These are phyloP conservation scores for Semibalanus balanoides DNA, from an alignment of 1,140 invertebrate species.

Conservation along the genomic window DNA sequence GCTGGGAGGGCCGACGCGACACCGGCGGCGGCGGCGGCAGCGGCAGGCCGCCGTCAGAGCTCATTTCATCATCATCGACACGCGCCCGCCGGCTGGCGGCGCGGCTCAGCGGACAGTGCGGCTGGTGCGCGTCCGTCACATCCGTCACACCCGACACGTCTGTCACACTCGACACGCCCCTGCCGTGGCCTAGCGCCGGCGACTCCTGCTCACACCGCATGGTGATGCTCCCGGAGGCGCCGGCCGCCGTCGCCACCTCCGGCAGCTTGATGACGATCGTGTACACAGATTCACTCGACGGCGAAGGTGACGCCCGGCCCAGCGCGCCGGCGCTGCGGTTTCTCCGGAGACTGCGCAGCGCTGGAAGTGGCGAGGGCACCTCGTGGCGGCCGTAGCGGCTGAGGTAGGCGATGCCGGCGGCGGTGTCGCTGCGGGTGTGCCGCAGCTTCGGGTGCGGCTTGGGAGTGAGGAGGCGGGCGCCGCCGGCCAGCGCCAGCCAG, in stretches of 20 bases:
- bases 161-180: constrained; percentile 4
- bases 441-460: not conserved
- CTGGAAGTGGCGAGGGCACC: not conserved
- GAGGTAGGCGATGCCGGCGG: not conserved
- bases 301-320: not conserved
- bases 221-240: constrained; percentile 6
- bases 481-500: not conserved
- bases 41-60: not conserved
- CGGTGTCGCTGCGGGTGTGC: not conserved
- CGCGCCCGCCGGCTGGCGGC: no score
- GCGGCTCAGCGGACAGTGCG: not conserved
- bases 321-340: not conserved
- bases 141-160: not conserved
- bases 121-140: not conserved
- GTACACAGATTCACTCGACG: constrained; percentile 45
- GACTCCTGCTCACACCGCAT: not conserved
- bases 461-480: not conserved
- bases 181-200: not conserved
- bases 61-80: not conserved
- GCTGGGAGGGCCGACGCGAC: constrained; percentile 23
- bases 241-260: constrained; percentile 22
- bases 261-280: constrained; percentile 82
- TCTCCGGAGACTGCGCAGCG: not conserved
- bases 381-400: constrained; percentile 5
- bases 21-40: no score